Conservation (phyloP, 2,888 invertebrate genomes). For the Petrolisthes cinctipes region DNA sequence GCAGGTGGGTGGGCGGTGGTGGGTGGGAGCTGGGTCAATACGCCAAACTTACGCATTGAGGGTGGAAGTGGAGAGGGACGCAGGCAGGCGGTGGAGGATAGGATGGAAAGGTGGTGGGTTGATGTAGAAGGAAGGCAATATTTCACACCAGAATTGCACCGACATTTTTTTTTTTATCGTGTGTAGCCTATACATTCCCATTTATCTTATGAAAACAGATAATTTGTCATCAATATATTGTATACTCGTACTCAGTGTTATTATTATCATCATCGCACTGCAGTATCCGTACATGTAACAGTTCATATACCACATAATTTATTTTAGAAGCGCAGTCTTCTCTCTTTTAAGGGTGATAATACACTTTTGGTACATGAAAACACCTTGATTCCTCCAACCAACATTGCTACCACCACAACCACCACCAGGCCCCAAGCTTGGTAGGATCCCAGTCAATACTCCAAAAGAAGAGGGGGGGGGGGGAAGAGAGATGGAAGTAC, state of each 20-base stretch:
- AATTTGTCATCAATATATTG: too few species aligned
- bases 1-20: constrained; percentile 20
- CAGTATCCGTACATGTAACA: too few species aligned
- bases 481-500: neutral
- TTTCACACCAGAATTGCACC: too few species aligned
- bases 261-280: too few species aligned
- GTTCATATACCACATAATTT: too few species aligned
- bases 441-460: neutral
- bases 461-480: neutral
- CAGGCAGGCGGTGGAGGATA: neutral
- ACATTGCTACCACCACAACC: neutral
- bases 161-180: neutral
- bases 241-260: too few species aligned
- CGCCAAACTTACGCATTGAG: constrained; percentile 27
- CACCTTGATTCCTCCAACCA: too few species aligned
- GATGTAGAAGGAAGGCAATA: neutral
- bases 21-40: constrained; percentile 21
- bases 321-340: too few species aligned
- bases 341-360: too few species aligned
- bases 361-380: too few species aligned
- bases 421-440: neutral
- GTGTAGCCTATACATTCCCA: neutral
- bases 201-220: too few species aligned
- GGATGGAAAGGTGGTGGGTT: neutral
- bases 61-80: neutral